phyloP scores from a whole-genome alignment of 2,797 vertebrate genomes.

The Anisognathus igniventris region DNA sequence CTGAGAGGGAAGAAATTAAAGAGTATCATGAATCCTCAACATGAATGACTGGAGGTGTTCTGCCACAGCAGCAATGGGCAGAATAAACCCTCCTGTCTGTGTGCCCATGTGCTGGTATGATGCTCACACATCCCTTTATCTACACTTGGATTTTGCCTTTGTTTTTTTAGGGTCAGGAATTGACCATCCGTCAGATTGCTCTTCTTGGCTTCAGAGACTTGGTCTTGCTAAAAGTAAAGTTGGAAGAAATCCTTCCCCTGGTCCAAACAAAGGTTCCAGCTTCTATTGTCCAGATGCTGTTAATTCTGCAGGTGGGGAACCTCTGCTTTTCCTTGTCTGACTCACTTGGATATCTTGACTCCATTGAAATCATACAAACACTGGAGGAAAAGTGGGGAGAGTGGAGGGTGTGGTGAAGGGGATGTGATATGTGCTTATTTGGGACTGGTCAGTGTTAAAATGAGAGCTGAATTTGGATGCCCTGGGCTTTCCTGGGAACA shows the following conservation, averaged over 20 bases:
- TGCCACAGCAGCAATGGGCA: background rate
- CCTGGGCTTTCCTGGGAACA: background rate
- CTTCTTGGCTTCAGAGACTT: constrained; percentile 91
- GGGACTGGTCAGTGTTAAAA: background rate
- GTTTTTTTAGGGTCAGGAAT: constrained; percentile 86
- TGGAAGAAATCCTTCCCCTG: constrained; percentile 79
- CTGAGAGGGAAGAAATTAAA: background rate
- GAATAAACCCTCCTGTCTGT: background rate
- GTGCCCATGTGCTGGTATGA: rapidly evolving
- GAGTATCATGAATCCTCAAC: background rate
- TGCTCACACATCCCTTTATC: background rate
- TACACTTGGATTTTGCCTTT: background rate
- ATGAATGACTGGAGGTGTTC: background rate
- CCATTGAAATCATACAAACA: background rate
- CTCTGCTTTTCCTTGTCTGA: background rate
- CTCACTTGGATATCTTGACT: background rate
- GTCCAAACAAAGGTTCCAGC: constrained; percentile 74
- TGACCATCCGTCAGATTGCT: constrained; percentile 92
- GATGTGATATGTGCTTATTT: background rate
- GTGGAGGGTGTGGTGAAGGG: background rate
- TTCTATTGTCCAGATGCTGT: constrained; percentile 90
- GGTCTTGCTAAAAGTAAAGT: constrained; percentile 86
- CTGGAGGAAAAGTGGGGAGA: background rate
- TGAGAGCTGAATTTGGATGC: background rate
- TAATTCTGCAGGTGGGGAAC: constrained; percentile 86